Evolutionary conservation across 37 sponge, comb jelly and placozoan genomes (phyloP).

Genomic region (Ianthella basta): DNA sequence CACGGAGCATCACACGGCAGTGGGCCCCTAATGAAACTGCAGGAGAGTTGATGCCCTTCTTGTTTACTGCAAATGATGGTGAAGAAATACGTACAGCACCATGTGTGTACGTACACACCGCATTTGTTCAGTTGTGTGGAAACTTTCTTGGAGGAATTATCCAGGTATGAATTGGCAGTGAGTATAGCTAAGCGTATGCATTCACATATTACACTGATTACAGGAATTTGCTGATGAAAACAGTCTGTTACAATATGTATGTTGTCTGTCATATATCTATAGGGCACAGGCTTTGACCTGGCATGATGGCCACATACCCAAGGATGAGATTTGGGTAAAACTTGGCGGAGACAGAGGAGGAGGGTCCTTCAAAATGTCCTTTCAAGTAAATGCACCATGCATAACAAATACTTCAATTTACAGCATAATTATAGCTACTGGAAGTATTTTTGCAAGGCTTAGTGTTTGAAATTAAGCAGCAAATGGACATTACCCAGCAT

Average conservation of each 20-base stretch:
- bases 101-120: slow-evolving; percentile 20
- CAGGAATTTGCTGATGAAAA: not conserved
- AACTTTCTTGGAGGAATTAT: not conserved
- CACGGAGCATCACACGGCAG: not conserved
- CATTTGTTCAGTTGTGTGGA: no score
- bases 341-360: not conserved
- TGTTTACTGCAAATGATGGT: not conserved
- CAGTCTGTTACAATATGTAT: not conserved
- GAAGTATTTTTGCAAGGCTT: not conserved
- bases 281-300: slow-evolving; percentile 39
- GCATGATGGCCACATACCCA: slow-evolving; percentile 48
- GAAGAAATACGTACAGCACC: slow-evolving; percentile 34
- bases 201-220: not conserved
- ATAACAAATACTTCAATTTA: not conserved
- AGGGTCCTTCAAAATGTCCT: not conserved
- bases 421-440: not conserved
- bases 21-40: not conserved
- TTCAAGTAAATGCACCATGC: not conserved
- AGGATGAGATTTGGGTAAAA: slow-evolving; percentile 38
- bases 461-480: no score
- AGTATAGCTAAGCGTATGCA: not conserved
- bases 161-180: not conserved
- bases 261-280: not conserved
- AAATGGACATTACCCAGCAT: no score
- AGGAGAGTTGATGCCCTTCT: slow-evolving; percentile 37